Base-by-base conservation (phyloP, 2,113 vertebrate species). In the Emydura subglobosa region DNA sequence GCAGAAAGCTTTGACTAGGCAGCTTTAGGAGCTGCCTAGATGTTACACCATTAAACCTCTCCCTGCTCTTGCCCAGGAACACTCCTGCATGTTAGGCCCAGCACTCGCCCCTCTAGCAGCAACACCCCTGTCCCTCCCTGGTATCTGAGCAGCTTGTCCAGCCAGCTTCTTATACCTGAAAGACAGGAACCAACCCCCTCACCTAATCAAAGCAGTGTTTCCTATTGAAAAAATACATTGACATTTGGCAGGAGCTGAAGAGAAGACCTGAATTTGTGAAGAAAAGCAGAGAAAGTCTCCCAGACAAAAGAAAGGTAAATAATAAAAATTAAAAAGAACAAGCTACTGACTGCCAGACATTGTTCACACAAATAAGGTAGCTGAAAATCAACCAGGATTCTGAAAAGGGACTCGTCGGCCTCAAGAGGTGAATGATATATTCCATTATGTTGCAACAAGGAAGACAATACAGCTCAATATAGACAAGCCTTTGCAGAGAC, bases 351-450 rank as follows among this genome's bases (percentile, higher is more conserved):
- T 95, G 82, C 91, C 96, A 91, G 89, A 86, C 49, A 74, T 1
- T 0, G 44, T 84, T 49, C 1, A 51, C 78, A 83, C 72, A 88
- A 94, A 80, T 95, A 92, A 95, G 95, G 94, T 96, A 94, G 85
- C 74, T 97, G 95, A 95, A 97, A 95, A 95, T 96, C 95, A 96
- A 91, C 85, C 93, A 93, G 94, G 94, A 95, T 95, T 87, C 95
- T 97, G 96, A 94, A 94, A 96, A 97, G 53, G 0, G 1, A 85
- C 88, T 81, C 57, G 78, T 92, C 93, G 90, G 86, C 94, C 87
- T 86, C n/a, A 2, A 85, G 82, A 90, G 92, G 51, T 25, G 91
- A 86, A 53, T 74, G 79, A 87, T 89, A 93, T 31, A 91, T 97
- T 89, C 90, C 72, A 57, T 65, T 0, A 0, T 97, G 96, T 96